phyloP scores from a whole-genome alignment of 2,113 vertebrate genomes.

The human region DNA sequence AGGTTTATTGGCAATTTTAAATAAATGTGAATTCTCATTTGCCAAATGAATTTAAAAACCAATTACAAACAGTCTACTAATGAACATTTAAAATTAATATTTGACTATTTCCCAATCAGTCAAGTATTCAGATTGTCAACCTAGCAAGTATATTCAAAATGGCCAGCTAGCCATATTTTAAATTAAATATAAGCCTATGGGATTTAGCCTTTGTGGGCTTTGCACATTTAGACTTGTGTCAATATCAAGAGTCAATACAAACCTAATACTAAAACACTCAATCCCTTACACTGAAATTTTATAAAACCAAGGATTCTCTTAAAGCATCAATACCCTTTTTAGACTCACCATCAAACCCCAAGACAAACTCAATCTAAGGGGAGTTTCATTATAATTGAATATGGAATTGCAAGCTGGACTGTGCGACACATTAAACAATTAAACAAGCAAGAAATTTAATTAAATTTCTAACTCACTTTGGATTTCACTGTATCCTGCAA shows the following conservation, averaged over 20 bases:
- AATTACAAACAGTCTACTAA: constrained; percentile 56
- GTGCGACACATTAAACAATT: constrained; percentile 60
- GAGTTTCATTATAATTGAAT: constrained; percentile 64
- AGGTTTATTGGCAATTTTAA: constrained; percentile 54
- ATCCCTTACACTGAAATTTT: constrained; percentile 56
- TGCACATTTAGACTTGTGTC: constrained; percentile 55
- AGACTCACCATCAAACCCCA: constrained; percentile 49
- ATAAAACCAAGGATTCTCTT: constrained; percentile 56
- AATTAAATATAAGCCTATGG: constrained; percentile 60
- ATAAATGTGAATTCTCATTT: constrained; percentile 61
- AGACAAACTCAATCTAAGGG: constrained; percentile 54
- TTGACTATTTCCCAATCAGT: constrained; percentile 48
- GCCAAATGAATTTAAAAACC: constrained; percentile 68
- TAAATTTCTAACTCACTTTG: constrained; percentile 64
- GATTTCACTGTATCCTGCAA: constrained; percentile 47
- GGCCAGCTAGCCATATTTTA: constrained; percentile 54
- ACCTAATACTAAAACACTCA: constrained; percentile 65
- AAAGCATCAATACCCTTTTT: constrained; percentile 60
- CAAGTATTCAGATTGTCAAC: constrained; percentile 40
- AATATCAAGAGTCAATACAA: constrained; percentile 71
- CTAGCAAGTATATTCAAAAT: constrained; percentile 14
- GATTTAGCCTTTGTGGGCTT: constrained; percentile 55
- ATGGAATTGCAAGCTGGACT: constrained; percentile 47
- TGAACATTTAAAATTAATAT: constrained; percentile 74
- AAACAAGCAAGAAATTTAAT: constrained; percentile 68